These are phyloP conservation scores for Sorex fumeus DNA, from an alignment of 2,113 vertebrate genomes.

Conservation along the genomic window DNA sequence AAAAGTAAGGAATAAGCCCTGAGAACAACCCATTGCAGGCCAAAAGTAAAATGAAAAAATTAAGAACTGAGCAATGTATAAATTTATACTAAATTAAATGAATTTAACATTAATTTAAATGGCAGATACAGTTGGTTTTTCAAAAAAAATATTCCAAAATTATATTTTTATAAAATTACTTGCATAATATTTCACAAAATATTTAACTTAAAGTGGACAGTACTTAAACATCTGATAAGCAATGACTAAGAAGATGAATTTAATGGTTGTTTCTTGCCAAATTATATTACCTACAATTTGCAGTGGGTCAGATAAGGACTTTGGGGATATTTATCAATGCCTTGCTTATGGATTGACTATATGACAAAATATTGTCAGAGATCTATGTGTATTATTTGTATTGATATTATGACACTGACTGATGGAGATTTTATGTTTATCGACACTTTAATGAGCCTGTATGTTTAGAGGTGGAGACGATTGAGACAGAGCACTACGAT, in stretches of 20 bases:
- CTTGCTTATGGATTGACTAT: not conserved
- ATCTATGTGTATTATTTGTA: not conserved
- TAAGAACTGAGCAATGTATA: not conserved
- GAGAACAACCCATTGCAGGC: no score
- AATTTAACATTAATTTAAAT: constrained; percentile 12
- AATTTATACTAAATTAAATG: constrained; percentile 11
- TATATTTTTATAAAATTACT: not conserved
- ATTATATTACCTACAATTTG: not conserved
- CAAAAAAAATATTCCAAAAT: not conserved
- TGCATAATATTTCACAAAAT: not conserved
- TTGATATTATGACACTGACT: no score
- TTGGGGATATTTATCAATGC: not conserved
- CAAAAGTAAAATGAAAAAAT: not conserved
- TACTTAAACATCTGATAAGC: not conserved
- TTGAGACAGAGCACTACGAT: no score
- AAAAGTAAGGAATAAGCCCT: no score
- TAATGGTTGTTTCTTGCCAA: not conserved
- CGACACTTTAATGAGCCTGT: no score
- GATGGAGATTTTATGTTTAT: no score
- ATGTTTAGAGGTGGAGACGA: no score
- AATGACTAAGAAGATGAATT: not conserved
- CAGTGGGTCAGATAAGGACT: not conserved
- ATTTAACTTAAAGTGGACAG: not conserved
- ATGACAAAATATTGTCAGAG: not conserved
- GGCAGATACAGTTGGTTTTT: not conserved